Conservation (phyloP, 2,888 invertebrate genomes). For the Leptinotarsa rubiginosa region DNA sequence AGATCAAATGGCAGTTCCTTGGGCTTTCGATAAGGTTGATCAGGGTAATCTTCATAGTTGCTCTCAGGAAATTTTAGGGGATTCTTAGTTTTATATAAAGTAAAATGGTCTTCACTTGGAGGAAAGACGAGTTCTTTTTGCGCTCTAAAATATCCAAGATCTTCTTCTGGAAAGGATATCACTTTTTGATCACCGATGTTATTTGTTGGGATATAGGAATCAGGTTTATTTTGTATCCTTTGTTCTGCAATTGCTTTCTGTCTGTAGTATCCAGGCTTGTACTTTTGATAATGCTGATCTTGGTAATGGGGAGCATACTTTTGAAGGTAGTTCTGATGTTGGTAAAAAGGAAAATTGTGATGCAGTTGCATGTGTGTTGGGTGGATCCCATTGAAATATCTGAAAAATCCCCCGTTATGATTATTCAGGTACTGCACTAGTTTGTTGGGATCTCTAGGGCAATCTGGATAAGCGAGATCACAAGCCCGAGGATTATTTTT, state of each 20-base stretch:
- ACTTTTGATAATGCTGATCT: conserved; percentile 1
- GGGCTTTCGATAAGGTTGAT: conserved; percentile 43
- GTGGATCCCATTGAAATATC: conserved; percentile 75
- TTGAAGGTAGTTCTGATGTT: conserved; percentile 5
- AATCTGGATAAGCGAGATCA: conserved; percentile 76
- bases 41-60: conserved; percentile 20
- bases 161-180: conserved; percentile 38
- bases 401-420: conserved; percentile 87
- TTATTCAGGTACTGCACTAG: conserved; percentile 85
- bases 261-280: neutral
- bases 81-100: conserved; percentile 15
- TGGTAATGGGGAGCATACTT: conserved; percentile 5
- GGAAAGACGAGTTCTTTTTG: conserved; percentile 9
- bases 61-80: conserved; percentile 47
- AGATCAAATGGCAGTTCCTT: conserved; percentile 48
- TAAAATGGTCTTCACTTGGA: conserved; percentile 22
- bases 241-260: conserved; percentile 40
- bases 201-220: conserved; percentile 19
- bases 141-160: conserved; percentile 18
- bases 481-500: conserved; percentile 72
- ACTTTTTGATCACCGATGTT: conserved; percentile 31
- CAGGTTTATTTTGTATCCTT: conserved; percentile 47
- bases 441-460: conserved; percentile 79
- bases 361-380: conserved; percentile 56
- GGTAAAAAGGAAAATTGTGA: conserved; percentile 53